These are phyloP conservation scores for Lottia gigantea DNA, from an alignment of 2,888 invertebrate species.

Conservation along the genomic window DNA sequence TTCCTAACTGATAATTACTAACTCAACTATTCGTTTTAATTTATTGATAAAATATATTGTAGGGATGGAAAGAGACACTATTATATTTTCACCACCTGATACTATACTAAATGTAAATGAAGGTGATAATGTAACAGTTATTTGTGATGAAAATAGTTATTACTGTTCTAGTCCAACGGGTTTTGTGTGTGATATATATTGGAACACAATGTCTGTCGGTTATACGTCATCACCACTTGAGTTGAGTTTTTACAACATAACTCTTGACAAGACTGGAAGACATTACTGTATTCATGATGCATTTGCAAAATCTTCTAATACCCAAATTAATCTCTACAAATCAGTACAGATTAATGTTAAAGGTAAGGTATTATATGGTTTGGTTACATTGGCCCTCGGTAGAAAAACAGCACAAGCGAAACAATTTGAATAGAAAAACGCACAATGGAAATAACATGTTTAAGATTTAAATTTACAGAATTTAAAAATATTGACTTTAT, in stretches of 20 bases:
- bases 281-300: not conserved
- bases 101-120: not conserved
- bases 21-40: too few species aligned
- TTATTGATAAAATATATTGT: too few species aligned
- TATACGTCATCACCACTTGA: too few species aligned
- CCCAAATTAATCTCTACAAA: not conserved
- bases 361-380: too few species aligned
- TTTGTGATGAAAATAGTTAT: not conserved
- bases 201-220: not conserved
- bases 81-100: not conserved
- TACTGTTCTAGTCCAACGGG: not conserved
- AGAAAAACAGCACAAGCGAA: too few species aligned
- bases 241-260: not conserved
- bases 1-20: too few species aligned
- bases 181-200: not conserved
- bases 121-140: not conserved
- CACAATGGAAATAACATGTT: too few species aligned
- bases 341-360: not conserved
- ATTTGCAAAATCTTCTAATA: not conserved
- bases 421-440: too few species aligned
- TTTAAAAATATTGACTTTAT: too few species aligned
- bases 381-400: too few species aligned
- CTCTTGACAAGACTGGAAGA: not conserved
- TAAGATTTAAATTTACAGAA: too few species aligned
- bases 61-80: too few species aligned